Conservation (phyloP, 2,797 vertebrate genomes). For the Micropoecilia bifurca region DNA sequence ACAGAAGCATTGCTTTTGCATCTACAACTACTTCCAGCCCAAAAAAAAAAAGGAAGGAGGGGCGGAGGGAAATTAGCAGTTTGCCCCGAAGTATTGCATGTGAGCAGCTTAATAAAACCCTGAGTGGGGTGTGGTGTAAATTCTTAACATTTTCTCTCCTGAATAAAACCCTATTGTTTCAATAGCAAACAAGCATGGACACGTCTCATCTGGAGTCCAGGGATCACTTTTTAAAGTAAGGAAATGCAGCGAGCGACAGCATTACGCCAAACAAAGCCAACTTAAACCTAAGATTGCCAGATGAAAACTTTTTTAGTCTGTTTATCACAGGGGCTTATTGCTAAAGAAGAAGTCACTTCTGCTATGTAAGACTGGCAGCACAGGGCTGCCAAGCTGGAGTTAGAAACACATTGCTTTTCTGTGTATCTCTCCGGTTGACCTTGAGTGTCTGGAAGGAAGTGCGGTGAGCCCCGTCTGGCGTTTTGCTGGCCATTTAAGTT, state of each 20-base stretch:
- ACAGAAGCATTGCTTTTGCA: slow-evolving; percentile 34
- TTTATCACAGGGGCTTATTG: slow-evolving; percentile 42
- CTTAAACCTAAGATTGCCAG: slow-evolving; percentile 28
- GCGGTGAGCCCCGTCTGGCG: slow-evolving; percentile 64
- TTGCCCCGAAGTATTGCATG: slow-evolving; percentile 58
- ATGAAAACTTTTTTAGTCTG: slow-evolving; percentile 45
- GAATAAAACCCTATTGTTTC: slow-evolving; percentile 34
- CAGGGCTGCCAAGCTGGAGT: slow-evolving; percentile 29
- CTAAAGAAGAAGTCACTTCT: slow-evolving; percentile 53
- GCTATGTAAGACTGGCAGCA: slow-evolving; percentile 38
- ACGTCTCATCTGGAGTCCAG: slow-evolving; percentile 47
- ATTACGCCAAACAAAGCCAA: slow-evolving; percentile 14
- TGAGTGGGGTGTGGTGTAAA: slow-evolving; percentile 63
- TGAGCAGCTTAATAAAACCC: slow-evolving; percentile 52
- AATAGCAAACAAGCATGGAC: slow-evolving; percentile 61
- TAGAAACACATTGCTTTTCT: slow-evolving; percentile 28
- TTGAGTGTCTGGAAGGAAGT: slow-evolving; percentile 61
- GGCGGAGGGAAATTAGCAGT: slow-evolving; percentile 56
- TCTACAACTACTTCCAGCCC: slow-evolving; percentile 42
- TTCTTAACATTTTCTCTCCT: slow-evolving; percentile 69
- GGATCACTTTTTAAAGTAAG: slow-evolving; percentile 45
- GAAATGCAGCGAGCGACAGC: slow-evolving; percentile 20
- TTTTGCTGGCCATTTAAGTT: slow-evolving; percentile 79
- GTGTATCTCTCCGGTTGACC: slow-evolving; percentile 61
- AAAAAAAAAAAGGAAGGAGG: slow-evolving; percentile 5